Evolutionary conservation across 1,140 invertebrate species (phyloP), one percentile per base, ranked within the genome.

Genomic region (Drosophila persimilis): DNA sequence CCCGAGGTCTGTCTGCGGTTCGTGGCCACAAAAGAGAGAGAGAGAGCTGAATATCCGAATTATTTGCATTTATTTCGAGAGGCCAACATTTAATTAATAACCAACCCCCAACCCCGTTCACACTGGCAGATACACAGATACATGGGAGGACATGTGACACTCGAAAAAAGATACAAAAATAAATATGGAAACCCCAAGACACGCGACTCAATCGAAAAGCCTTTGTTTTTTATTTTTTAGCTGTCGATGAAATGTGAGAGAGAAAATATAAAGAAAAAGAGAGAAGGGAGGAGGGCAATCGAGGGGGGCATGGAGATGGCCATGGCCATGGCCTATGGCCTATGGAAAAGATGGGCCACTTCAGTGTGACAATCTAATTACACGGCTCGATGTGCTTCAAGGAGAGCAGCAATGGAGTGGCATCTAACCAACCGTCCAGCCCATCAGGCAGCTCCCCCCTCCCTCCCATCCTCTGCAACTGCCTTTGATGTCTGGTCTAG

Each of bases 341-440:
- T 44, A 43, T 26, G 31, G 44, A 29, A 24, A 29, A 57, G 48
- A 81, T 35, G 35, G 22, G 55, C 44, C 70, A 77, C 81, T 85
- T 85, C 81, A 86, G 77, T 81, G 81, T 86, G 81, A 85, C 81
- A 85, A 85, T 85, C 81, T 85, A 85, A 85, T 86, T 85, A 85
- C 69, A 85, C 80, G 81, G 73, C 81, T 86, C 51, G 81, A 77
- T 79, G 69, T 85, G 80, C 63, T 76, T 58, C 51, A 61, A 61
- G 69, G 66, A 63, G 35, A 39, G 35, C 11, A 13, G 35, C 13
- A 13, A 39, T 4, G 35, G 3, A 39, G 35, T 43, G 15, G 45
- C 47, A 46, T 59, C 46, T 57, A 77, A 53, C 51, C 41, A 71
- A 39, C 47, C 47, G 9, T 11, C 22, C 43, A 24, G 39, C 20